Evolutionary conservation across 64 coral and sea anemone genomes (phyloP), one percentile per base, ranked within the genome.

Genomic region (Stichodactyla mertensii): DNA sequence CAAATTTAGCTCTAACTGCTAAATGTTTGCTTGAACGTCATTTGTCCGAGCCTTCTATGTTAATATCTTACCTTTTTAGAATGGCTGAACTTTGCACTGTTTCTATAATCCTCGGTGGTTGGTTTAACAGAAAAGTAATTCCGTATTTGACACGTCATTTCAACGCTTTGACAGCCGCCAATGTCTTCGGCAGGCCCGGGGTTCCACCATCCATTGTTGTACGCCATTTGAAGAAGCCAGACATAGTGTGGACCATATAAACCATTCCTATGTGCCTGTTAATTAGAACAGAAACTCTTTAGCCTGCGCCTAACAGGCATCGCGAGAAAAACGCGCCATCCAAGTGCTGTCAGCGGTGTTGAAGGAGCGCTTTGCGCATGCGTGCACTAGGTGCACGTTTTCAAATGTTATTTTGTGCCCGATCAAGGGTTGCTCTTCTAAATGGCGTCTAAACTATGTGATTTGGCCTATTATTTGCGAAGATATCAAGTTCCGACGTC

Each of bases 161-260:
- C 97, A 57, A 95, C 54, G 36, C 87, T 88, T 26, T 85, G 74
- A 61, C 97, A 99, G 0, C 82, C 88, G 2, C 82, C 88, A 1
- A 92, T 87, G 7, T 87, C 64, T 80, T 99, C 97, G 6, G 55
- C 45, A 53, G 64, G 9, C 10, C 77, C 27, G 13, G 93, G 97
- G 52, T 77, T 86, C 97, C 97, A 99, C 90, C 93, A 99, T 15
- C 71, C 84, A 52, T 86, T 90, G 22, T 85, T 88, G 11, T 36
- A 6, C 27, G 88, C 83, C 67, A 80, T 86, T 26, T 85, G 16
- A 16, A 92, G 67, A 23, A 99, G 88, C 97, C 97, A 99, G 12
- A 99, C 91, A 56, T 89, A 95, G 53, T 99, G 97, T 1, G 97
- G 97, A 70, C 97, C 97, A 55, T 99, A 93, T 91, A 99, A 89